Evolutionary conservation across 2,797 vertebrate species (phyloP).

Genomic region (Apogon hyalosoma): DNA sequence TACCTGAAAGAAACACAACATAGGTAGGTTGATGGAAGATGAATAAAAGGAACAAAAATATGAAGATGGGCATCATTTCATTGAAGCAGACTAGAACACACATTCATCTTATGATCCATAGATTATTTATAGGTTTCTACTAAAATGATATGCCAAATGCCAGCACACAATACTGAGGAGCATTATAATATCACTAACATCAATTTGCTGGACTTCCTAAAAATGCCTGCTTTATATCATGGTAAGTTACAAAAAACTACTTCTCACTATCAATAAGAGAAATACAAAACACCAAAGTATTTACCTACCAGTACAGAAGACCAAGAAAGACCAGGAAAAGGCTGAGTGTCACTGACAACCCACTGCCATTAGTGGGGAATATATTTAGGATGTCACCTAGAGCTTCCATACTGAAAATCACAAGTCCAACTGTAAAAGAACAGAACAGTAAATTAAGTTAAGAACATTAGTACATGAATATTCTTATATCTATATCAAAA

Average conservation of each 20-base stretch:
- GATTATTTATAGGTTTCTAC: neutral
- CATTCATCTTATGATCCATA: too few relatives aligned
- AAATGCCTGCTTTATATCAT: neutral
- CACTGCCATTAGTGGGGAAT: constrained; percentile 54
- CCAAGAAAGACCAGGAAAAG: constrained; percentile 77
- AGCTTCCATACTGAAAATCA: constrained; percentile 58
- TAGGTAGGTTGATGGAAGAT: neutral
- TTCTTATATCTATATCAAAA: too few relatives aligned
- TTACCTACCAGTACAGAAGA: constrained; percentile 83
- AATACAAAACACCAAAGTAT: constrained; percentile 19
- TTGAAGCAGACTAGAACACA: neutral
- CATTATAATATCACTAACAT: neutral
- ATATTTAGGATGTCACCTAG: constrained; percentile 36
- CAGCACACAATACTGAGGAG: neutral
- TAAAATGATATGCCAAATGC: neutral
- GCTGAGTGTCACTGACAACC: constrained; percentile 63
- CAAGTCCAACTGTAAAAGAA: constrained; percentile 3
- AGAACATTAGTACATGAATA: too few relatives aligned
- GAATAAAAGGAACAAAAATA: neutral
- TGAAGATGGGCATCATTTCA: neutral
- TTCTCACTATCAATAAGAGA: constrained; percentile 36
- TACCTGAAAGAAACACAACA: constrained; percentile 83
- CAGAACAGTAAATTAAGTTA: neutral
- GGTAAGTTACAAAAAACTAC: constrained; percentile 22
- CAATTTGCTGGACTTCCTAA: neutral